Percentiles rank a stretch among this genome's conserved stretches.
Conservation (phyloP, 2,113 vertebrate species). For the Pangasianodon gigas region DNA sequence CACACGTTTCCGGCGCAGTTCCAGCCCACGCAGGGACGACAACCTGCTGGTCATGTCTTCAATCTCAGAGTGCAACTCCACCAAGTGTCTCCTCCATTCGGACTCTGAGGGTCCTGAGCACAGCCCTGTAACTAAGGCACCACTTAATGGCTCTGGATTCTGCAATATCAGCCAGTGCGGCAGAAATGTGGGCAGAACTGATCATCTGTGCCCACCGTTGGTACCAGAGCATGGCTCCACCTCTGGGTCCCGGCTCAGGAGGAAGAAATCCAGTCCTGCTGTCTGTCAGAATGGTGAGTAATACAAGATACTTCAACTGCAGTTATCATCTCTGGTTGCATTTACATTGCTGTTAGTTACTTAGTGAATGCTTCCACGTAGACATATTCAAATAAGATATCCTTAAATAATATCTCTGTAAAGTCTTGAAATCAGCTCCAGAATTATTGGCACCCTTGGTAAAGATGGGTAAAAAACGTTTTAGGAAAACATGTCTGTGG, state of each 20-base stretch:
- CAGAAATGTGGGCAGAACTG: slow-evolving; percentile 46
- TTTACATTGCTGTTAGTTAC: not conserved
- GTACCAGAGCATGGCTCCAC: slow-evolving; percentile 61
- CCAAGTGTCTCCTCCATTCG: slow-evolving; percentile 80
- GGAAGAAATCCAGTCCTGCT: slow-evolving; percentile 69
- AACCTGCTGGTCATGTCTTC: slow-evolving; percentile 83
- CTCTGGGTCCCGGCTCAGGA: slow-evolving; percentile 63
- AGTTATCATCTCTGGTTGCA: not conserved
- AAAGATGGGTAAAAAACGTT: not conserved
- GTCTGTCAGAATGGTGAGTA: slow-evolving; percentile 69
- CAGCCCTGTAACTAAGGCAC: slow-evolving; percentile 46
- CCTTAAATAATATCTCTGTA: not conserved
- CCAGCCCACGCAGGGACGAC: slow-evolving; percentile 77
- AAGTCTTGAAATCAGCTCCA: not conserved
- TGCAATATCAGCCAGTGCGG: slow-evolving; percentile 1
- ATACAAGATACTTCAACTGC: not conserved
- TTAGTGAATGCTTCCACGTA: not conserved
- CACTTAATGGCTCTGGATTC: slow-evolving; percentile 34
- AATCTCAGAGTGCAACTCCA: slow-evolving; percentile 80
- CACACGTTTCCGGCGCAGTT: slow-evolving; percentile 79
- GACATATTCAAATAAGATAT: no score
- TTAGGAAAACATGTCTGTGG: not conserved
- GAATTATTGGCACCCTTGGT: not conserved
- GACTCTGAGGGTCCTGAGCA: slow-evolving; percentile 63
- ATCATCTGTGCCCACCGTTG: slow-evolving; percentile 22